Evolutionary conservation across 1,140 invertebrate genomes (phyloP).

Genomic region (Pararge aegeria): DNA sequence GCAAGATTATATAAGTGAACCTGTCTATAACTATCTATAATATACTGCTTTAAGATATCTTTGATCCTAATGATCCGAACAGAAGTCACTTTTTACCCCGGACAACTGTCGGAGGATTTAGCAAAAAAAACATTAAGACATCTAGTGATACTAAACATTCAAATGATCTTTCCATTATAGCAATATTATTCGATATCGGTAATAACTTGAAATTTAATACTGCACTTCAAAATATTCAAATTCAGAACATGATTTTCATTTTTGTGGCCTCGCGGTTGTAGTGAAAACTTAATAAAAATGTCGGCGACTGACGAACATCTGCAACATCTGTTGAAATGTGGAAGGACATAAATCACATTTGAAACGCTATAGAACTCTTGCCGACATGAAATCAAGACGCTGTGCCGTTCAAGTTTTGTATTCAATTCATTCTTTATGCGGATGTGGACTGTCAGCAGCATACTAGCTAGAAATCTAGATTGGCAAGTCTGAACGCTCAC

Average conservation of each 20-base stretch:
- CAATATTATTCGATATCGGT: constrained; percentile 17
- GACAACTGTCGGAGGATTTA: too few species aligned
- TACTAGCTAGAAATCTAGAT: background rate
- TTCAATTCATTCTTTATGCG: background rate
- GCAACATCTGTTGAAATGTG: constrained; percentile 57
- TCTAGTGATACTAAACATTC: too few species aligned
- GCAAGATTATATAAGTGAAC: too few species aligned
- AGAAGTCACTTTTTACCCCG: too few species aligned
- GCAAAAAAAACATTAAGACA: too few species aligned
- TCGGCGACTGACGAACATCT: constrained; percentile 57
- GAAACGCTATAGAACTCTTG: constrained; percentile 51
- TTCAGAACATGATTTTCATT: constrained; percentile 37
- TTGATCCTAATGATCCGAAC: too few species aligned
- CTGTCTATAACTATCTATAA: too few species aligned
- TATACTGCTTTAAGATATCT: too few species aligned
- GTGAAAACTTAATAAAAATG: constrained; percentile 58
- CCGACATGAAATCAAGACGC: constrained; percentile 12
- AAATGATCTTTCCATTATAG: too few species aligned
- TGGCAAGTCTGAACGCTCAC: too few species aligned
- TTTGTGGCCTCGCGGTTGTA: constrained; percentile 25
- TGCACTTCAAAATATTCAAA: constrained; percentile 32
- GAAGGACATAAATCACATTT: constrained; percentile 59
- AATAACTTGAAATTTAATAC: constrained; percentile 34
- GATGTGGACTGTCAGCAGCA: background rate
- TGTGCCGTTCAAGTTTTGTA: background rate